Percentiles rank a stretch among this genome's conserved stretches.
Evolutionary conservation across 2,113 vertebrate genomes (phyloP).

Genomic region (Channa argus): DNA sequence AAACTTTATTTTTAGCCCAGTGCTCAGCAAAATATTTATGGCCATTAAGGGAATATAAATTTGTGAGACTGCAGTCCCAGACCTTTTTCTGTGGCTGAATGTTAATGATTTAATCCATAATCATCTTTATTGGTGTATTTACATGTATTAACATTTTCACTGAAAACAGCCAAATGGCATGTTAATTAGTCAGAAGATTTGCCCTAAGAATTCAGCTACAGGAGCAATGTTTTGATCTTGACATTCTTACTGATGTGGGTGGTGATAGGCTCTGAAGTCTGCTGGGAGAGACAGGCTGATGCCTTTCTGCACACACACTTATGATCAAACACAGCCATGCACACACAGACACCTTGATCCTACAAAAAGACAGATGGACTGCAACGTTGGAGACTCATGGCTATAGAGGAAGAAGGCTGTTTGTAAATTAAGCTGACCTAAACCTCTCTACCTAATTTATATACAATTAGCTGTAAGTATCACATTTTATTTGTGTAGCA

Average conservation of each 20-base stretch:
- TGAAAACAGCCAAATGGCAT: not conserved
- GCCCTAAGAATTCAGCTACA: slow-evolving; percentile 16
- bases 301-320: not conserved
- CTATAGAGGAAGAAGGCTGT: too few relatives aligned
- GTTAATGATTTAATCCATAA: slow-evolving; percentile 9
- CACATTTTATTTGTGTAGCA: too few relatives aligned
- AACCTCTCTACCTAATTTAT: too few relatives aligned
- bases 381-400: too few relatives aligned
- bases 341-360: not conserved
- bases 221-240: slow-evolving; percentile 28
- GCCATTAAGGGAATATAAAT: not conserved
- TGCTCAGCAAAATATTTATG: too few relatives aligned
- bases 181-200: slow-evolving; percentile 32
- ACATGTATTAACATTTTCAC: slow-evolving; percentile 5
- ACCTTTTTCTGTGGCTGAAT: not conserved
- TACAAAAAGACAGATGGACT: too few relatives aligned
- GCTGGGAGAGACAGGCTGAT: not conserved
- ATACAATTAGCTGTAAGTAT: too few relatives aligned
- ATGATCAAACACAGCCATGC: not conserved
- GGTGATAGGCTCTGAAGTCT: slow-evolving; percentile 22
- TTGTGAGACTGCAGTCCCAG: not conserved
- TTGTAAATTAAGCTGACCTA: too few relatives aligned
- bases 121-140: not conserved
- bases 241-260: slow-evolving; percentile 23
- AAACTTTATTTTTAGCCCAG: not conserved